Conservation (phyloP, 2,113 vertebrate genomes). For the Electrona antarctica region DNA sequence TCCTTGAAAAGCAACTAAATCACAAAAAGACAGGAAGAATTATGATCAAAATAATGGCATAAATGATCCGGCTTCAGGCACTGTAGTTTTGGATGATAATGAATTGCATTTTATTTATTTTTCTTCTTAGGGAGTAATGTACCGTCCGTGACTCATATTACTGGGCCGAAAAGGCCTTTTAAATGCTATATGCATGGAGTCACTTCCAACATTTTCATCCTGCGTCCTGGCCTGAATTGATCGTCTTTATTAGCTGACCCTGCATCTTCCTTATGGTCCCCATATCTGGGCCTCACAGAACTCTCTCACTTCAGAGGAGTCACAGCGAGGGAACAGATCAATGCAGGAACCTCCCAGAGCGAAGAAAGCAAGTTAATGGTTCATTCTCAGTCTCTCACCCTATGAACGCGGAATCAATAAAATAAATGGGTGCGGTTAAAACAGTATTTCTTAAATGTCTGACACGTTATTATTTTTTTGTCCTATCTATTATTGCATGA, state of each 20-base stretch:
- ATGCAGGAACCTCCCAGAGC: slow-evolving; percentile 63
- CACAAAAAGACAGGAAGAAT: too few species aligned
- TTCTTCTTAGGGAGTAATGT: too few species aligned
- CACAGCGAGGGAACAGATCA: slow-evolving; percentile 40
- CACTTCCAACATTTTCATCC: slow-evolving; percentile 18
- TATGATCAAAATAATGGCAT: too few species aligned
- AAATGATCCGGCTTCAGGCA: too few species aligned
- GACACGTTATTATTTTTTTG: slow-evolving; percentile 4
- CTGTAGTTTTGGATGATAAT: too few species aligned
- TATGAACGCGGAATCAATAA: slow-evolving; percentile 61
- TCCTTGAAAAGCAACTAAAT: too few species aligned
- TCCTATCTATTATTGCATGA: not conserved
- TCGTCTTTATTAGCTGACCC: slow-evolving; percentile 3
- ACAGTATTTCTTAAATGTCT: slow-evolving; percentile 37
- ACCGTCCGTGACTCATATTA: too few species aligned
- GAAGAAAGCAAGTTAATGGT: slow-evolving; percentile 62
- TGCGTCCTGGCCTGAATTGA: slow-evolving; percentile 5
- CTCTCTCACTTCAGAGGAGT: slow-evolving; percentile 29
- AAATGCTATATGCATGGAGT: too few species aligned
- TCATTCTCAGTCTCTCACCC: slow-evolving; percentile 37
- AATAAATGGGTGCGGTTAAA: slow-evolving; percentile 61
- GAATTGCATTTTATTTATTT: too few species aligned
- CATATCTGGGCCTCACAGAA: slow-evolving; percentile 9
- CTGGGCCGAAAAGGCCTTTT: too few species aligned
- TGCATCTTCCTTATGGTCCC: slow-evolving; percentile 1